phyloP scores from a whole-genome alignment of 2,113 vertebrate species.

The Ranitomeya imitator region DNA sequence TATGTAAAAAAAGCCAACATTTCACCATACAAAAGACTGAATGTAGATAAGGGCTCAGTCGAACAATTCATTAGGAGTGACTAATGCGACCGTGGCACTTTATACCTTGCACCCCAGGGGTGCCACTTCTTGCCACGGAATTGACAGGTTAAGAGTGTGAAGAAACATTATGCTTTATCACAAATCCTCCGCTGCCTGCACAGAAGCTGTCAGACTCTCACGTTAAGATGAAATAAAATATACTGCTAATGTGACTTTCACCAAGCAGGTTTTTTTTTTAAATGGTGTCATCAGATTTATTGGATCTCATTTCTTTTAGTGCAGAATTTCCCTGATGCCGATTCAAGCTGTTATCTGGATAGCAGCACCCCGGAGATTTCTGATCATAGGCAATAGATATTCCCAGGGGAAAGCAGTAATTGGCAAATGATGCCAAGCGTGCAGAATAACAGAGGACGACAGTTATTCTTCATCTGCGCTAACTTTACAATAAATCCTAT shows the following conservation, averaged over 20 bases:
- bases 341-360: slow-evolving; percentile 19
- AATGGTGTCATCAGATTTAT: slow-evolving; percentile 15
- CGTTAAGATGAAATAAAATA: slow-evolving; percentile 17
- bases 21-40: background rate
- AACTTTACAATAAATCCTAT: slow-evolving; percentile 9
- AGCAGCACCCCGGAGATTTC: background rate
- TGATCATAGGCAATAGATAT: background rate
- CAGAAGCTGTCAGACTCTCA: background rate
- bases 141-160: background rate
- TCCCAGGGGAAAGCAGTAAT: slow-evolving; percentile 1
- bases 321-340: background rate
- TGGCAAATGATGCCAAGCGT: slow-evolving; percentile 17
- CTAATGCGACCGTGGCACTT: background rate
- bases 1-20: background rate
- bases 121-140: background rate
- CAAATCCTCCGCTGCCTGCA: background rate
- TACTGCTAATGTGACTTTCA: slow-evolving; percentile 21
- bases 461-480: slow-evolving; percentile 15
- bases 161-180: background rate
- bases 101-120: background rate
- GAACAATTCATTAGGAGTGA: background rate
- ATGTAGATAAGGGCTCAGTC: background rate
- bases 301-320: slow-evolving; percentile 1
- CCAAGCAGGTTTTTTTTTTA: slow-evolving; percentile 3
- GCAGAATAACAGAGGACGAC: background rate